Percentiles rank a stretch among this genome's conserved stretches.
Evolutionary conservation across 2,113 vertebrate species (phyloP).

Genomic region (Pycnonotus jocosus): DNA sequence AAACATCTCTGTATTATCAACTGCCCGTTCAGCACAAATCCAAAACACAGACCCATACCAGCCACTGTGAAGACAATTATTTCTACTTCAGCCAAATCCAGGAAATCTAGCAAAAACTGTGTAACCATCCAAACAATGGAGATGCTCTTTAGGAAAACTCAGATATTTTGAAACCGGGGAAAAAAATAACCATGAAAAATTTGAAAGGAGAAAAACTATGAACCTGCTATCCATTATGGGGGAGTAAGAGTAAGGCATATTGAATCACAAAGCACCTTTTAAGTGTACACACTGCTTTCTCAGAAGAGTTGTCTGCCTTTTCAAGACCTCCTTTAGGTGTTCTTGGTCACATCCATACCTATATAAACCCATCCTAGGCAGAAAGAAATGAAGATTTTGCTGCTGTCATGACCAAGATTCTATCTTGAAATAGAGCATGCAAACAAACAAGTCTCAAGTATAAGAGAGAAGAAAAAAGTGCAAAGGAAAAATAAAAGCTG

Average conservation of each 20-base stretch:
- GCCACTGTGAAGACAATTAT: not conserved
- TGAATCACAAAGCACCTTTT: not conserved
- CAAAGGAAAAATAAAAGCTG: not conserved
- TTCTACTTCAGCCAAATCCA: not conserved
- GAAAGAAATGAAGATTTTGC: not conserved
- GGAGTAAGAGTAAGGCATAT: not conserved
- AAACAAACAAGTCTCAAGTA: not conserved
- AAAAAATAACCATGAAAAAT: not conserved
- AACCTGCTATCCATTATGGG: not conserved
- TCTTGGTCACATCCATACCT: not conserved
- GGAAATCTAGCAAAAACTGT: not conserved
- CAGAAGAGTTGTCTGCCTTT: not conserved
- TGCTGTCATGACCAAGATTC: not conserved
- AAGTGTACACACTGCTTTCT: accelerated
- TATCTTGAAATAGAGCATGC: not conserved
- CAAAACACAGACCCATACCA: not conserved
- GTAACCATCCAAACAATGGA: not conserved
- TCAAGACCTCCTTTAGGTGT: not conserved
- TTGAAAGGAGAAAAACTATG: not conserved
- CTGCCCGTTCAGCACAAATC: not conserved
- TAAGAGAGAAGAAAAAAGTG: not conserved
- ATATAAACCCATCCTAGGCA: not conserved
- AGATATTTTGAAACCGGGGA: not conserved
- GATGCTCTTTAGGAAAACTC: not conserved
- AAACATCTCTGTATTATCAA: not conserved